Evolutionary conservation across 2,113 vertebrate genomes (phyloP).

Genomic region (Ptilonorhynchus violaceus): DNA sequence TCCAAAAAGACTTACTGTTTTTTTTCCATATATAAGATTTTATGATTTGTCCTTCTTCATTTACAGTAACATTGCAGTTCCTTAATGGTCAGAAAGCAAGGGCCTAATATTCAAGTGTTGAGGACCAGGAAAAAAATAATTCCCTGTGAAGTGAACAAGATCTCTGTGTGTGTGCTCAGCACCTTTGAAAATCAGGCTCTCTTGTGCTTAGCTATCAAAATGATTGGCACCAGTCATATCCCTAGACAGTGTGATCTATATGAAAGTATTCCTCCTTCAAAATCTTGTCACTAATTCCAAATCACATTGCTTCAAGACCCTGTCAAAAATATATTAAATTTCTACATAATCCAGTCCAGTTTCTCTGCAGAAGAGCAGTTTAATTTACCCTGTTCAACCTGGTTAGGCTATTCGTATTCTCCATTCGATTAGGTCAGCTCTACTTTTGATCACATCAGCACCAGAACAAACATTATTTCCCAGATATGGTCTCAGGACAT

Average conservation of each 20-base stretch:
- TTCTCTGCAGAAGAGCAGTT: slow-evolving; percentile 8
- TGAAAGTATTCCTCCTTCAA: slow-evolving; percentile 35
- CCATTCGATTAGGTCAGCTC: not conserved
- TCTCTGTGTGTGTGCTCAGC: not conserved
- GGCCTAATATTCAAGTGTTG: not conserved
- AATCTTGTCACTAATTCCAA: slow-evolving; percentile 45
- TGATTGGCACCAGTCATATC: not conserved
- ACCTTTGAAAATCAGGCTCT: slow-evolving; percentile 27
- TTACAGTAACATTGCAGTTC: not conserved
- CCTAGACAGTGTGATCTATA: not conserved
- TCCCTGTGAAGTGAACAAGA: not conserved
- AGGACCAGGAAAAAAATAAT: not conserved
- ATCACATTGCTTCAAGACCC: not conserved
- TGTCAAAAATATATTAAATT: slow-evolving; percentile 39
- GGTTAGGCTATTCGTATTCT: not conserved
- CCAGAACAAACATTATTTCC: not conserved
- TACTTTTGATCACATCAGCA: slow-evolving; percentile 12
- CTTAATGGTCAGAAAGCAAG: not conserved
- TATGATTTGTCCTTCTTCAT: not conserved
- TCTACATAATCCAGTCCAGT: not conserved
- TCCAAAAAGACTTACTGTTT: not conserved
- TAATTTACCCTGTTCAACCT: not conserved
- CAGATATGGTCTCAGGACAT: not conserved
- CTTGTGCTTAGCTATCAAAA: slow-evolving; percentile 28
- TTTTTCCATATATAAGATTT: not conserved